These are phyloP conservation scores for Hirudinaria manillensis DNA, from an alignment of 2,888 invertebrate species.

Conservation along the genomic window DNA sequence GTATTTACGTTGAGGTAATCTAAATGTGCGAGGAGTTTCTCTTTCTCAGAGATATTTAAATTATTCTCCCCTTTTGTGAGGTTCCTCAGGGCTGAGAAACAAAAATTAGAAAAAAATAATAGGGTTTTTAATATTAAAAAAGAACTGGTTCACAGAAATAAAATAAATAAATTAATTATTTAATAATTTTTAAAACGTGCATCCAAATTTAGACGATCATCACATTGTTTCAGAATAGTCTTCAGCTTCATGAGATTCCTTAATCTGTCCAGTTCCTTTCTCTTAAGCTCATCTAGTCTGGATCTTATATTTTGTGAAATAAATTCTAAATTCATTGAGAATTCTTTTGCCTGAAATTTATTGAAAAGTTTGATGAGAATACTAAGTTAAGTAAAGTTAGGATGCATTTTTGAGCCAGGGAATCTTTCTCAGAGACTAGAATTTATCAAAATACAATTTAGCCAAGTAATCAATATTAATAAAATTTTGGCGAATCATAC, in stretches of 20 bases:
- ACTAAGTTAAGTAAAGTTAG: too few species aligned
- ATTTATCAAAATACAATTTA: too few species aligned
- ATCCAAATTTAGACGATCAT: too few species aligned
- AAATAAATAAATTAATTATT: too few species aligned
- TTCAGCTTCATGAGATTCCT: slow-evolving; percentile 34
- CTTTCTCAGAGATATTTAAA: slow-evolving; percentile 16
- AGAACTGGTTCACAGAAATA: too few species aligned
- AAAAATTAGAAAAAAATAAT: neutral
- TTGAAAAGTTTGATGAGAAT: neutral
- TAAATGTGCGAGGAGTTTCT: slow-evolving; percentile 62
- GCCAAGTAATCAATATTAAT: too few species aligned
- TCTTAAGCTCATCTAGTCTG: slow-evolving; percentile 83
- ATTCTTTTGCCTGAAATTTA: slow-evolving; percentile 76
- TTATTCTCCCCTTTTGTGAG: slow-evolving; percentile 9
- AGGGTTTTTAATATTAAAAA: too few species aligned
- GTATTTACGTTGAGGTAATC: slow-evolving; percentile 83
- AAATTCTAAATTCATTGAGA: slow-evolving; percentile 81
- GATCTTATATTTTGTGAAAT: slow-evolving; percentile 80
- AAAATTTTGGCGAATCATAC: neutral
- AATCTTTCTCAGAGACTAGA: too few species aligned
- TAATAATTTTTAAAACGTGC: too few species aligned
- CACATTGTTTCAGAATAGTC: slow-evolving; percentile 22
- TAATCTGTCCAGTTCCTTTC: slow-evolving; percentile 76
- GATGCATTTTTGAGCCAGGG: too few species aligned
- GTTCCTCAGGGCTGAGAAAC: neutral